Evolutionary conservation across 2,888 invertebrate species (phyloP), one percentile per base, ranked within the genome.

Genomic region (Crocallis elinguaria): DNA sequence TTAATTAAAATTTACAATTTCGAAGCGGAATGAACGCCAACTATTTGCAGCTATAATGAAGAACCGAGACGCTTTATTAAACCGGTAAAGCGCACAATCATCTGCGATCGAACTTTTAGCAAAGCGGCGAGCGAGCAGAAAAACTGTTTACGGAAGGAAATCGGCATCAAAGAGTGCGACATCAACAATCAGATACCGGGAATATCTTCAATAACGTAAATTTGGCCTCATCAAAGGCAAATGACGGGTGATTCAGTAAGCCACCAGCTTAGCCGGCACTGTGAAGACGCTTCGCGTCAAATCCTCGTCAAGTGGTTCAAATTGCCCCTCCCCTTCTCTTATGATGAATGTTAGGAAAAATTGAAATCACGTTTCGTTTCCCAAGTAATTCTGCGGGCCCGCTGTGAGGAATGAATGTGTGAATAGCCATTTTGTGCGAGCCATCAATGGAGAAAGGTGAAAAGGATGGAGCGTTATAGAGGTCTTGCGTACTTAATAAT

Each of bases 311-410:
- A 85, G 81, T 84, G 78, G 77, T 75, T 75, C 75, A 77, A 82
- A 85, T 83, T 79, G 75, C 76, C 75, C 74, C 70, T 74, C 60
- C 60, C 65, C 41, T 67, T 58, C 68, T 62, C 67, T 73, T 79
- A 82, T 84, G 80, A 84, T 82, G 82, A 85, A 86, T 85, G 81
- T 77, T 67, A 69, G 75, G 72, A 77, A 84, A 61, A 83, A 84
- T 84, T 84, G 78, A 82, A 83, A 84, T 83, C 79, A 75, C 77
- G 76, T 82, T 82, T 77, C 77, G 71, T 77, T 83, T 80, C 62
- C 71, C 71, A 69, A 73, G 69, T 76, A 71, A 78, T 77, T 76
- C 65, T 49, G 51, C 43, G 62, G 61, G 63, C 56, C 60, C n/a
- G 62, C 50, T 61, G 60, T 63, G 50, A 69, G 65, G 67, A 69